phyloP scores from a whole-genome alignment of 2,797 vertebrate genomes.

The Masticophis lateralis region DNA sequence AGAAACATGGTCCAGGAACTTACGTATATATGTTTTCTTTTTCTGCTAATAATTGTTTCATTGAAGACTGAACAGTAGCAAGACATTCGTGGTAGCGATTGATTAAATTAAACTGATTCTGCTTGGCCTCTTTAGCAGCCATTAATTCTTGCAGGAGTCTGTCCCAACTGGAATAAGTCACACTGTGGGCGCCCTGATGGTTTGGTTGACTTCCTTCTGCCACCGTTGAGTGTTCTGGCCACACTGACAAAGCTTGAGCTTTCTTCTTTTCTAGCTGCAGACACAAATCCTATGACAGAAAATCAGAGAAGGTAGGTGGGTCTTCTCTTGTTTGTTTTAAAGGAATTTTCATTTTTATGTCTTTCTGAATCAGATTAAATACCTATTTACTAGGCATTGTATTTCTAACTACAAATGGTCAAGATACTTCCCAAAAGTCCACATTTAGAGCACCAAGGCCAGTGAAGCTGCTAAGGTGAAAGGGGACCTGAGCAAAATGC shows the following conservation, averaged over 20 bases:
- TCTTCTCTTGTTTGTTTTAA: not conserved
- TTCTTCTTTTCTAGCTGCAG: slow-evolving; percentile 68
- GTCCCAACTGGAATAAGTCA: slow-evolving; percentile 67
- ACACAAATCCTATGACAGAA: slow-evolving; percentile 70
- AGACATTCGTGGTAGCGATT: slow-evolving; percentile 74
- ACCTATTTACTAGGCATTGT: not conserved
- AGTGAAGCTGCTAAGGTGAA: not conserved
- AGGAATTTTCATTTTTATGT: not conserved
- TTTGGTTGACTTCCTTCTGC: slow-evolving; percentile 37
- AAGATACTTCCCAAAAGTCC: not conserved
- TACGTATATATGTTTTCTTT: slow-evolving; percentile 80
- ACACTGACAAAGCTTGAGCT: slow-evolving; percentile 59
- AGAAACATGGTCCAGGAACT: slow-evolving; percentile 60
- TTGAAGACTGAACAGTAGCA: slow-evolving; percentile 58
- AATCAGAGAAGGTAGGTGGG: not conserved
- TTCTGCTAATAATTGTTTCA: slow-evolving; percentile 74
- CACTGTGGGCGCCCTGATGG: slow-evolving; percentile 12
- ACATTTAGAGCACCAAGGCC: not conserved
- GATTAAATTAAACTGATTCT: slow-evolving; percentile 75
- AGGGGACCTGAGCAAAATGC: not conserved
- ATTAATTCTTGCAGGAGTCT: slow-evolving; percentile 74
- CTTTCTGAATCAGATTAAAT: not conserved
- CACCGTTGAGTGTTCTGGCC: slow-evolving; percentile 37
- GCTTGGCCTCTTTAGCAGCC: slow-evolving; percentile 75
- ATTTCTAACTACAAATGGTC: not conserved